Evolutionary conservation across 2,888 invertebrate species (phyloP).

Genomic region (Lucinisca nassula): DNA sequence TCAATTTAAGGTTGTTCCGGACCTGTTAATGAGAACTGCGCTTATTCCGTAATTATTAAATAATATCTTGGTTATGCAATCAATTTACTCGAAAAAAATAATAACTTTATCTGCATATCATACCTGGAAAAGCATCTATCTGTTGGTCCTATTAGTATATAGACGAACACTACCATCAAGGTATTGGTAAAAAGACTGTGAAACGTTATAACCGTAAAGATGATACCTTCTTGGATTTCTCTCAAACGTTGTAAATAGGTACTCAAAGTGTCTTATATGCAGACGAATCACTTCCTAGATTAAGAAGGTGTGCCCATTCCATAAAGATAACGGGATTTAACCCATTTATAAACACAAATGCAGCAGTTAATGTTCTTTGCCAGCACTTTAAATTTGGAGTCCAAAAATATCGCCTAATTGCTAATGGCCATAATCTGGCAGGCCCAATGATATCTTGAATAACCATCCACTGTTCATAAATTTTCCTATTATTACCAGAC

Average conservation of each 20-base stretch:
- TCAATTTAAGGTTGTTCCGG: no score
- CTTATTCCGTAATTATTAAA: no score
- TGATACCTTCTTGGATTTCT: not conserved
- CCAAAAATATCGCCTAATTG: slow-evolving; percentile 20
- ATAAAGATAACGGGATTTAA: slow-evolving; percentile 9
- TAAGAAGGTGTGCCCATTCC: not conserved
- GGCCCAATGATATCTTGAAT: slow-evolving; percentile 26
- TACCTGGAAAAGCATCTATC: no score
- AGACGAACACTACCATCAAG: no score
- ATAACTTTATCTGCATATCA: no score
- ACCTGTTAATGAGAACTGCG: no score
- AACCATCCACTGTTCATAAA: slow-evolving; percentile 11
- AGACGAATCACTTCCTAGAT: not conserved
- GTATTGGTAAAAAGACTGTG: not conserved
- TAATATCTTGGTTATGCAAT: no score
- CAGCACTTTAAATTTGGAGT: not conserved
- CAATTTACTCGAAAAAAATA: no score
- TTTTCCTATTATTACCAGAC: not conserved
- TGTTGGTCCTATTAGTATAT: no score
- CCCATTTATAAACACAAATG: slow-evolving; percentile 25
- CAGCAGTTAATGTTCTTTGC: not conserved
- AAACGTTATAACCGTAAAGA: not conserved
- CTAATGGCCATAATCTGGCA: not conserved
- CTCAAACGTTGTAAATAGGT: not conserved
- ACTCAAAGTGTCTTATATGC: slow-evolving; percentile 7